Percentiles rank a stretch among this genome's conserved stretches.
Conservation (phyloP, 2,797 vertebrate genomes). For the Zenarchopterus dispar region DNA sequence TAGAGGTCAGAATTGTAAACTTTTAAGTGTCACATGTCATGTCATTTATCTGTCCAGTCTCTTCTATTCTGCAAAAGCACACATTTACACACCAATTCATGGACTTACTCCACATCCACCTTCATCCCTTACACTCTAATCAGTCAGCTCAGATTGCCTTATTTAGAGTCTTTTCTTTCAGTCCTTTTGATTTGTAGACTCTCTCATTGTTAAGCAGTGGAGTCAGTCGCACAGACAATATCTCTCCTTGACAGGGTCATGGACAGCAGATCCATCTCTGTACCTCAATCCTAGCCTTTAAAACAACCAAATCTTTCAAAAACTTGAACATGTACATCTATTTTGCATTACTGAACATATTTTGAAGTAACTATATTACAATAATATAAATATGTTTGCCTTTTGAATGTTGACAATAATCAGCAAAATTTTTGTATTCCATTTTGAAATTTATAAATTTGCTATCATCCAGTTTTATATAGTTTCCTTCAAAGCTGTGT, state of each 20-base stretch:
- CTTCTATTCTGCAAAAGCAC: not conserved
- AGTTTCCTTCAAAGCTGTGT: no score
- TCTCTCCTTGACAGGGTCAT: slow-evolving; percentile 21
- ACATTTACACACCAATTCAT: slow-evolving; percentile 10
- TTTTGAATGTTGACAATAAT: no score
- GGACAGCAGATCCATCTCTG: slow-evolving; percentile 20
- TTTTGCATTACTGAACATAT: no score
- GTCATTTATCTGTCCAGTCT: slow-evolving; percentile 54
- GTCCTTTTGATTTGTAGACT: slow-evolving; percentile 39
- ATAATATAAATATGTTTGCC: no score
- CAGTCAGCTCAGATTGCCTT: slow-evolving; percentile 54
- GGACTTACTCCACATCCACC: slow-evolving; percentile 14
- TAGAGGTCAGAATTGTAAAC: slow-evolving; percentile 74
- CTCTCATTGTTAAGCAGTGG: slow-evolving; percentile 30
- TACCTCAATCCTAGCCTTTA: not conserved
- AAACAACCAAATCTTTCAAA: not conserved
- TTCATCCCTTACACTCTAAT: slow-evolving; percentile 40
- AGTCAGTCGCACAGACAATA: slow-evolving; percentile 34
- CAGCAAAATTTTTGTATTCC: no score
- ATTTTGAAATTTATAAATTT: no score
- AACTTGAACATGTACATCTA: no score
- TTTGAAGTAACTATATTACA: no score
- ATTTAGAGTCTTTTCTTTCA: slow-evolving; percentile 34
- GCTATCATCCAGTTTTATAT: no score
- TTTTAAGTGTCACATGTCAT: slow-evolving; percentile 66